Evolutionary conservation across 2,113 vertebrate species (phyloP).

Genomic region (Ophiodon elongatus): DNA sequence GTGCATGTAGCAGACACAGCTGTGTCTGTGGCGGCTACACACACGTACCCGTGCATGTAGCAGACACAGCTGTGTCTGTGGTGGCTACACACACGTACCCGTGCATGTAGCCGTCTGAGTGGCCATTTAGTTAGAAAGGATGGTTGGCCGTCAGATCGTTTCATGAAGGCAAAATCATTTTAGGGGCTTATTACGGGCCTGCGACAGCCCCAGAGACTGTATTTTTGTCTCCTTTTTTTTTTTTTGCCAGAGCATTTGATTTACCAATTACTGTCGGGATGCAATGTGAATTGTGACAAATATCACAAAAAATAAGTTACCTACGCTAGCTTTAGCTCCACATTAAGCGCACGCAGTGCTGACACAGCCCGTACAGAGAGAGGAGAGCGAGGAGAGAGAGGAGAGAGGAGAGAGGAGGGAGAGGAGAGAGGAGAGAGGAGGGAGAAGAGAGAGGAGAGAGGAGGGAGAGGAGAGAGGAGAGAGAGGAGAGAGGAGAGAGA

Average conservation of each 20-base stretch:
- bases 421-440: constrained; percentile 17
- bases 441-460: no score
- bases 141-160: neutral
- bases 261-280: neutral
- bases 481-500: constrained; percentile 14
- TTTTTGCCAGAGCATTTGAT: neutral
- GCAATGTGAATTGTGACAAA: neutral
- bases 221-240: neutral
- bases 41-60: no score
- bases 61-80: constrained; percentile 5
- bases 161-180: neutral
- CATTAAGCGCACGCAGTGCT: constrained; percentile 19
- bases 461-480: no score
- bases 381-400: constrained; percentile 21
- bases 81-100: no score
- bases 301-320: neutral
- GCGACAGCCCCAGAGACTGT: neutral
- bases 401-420: constrained; percentile 23
- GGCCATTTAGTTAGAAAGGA: constrained; percentile 6
- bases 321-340: neutral
- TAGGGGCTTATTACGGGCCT: neutral
- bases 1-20: no score
- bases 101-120: constrained; percentile 1
- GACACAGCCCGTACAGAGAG: constrained; percentile 15
- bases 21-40: no score